Conservation (phyloP, 1,140 invertebrate genomes). For the Ips typographus region DNA sequence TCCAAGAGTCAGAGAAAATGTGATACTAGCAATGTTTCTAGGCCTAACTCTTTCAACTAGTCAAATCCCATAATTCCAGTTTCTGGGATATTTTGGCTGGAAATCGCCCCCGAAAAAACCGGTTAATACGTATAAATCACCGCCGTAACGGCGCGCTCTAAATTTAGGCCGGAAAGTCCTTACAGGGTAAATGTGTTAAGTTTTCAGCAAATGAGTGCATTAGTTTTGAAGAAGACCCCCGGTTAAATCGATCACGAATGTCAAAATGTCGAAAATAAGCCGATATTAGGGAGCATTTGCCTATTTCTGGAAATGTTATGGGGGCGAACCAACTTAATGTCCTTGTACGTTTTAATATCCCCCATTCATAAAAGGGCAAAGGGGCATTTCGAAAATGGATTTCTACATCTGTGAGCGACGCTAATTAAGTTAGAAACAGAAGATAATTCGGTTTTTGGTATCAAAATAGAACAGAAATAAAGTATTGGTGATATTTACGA, state of each 20-base stretch:
- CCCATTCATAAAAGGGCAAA: slow-evolving; percentile 20
- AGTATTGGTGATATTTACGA: too few relatives aligned
- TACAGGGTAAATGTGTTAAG: slow-evolving; percentile 28
- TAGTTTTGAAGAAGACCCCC: slow-evolving; percentile 25
- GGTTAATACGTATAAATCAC: slow-evolving; percentile 28
- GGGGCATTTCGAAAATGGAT: slow-evolving; percentile 22
- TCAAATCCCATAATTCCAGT: slow-evolving; percentile 3
- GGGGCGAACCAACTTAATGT: slow-evolving; percentile 23
- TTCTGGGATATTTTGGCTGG: slow-evolving; percentile 1
- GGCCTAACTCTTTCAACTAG: background rate
- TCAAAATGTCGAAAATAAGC: slow-evolving; percentile 33
- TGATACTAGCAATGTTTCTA: background rate
- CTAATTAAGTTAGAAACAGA: too few relatives aligned
- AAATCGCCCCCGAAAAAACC: slow-evolving; percentile 6
- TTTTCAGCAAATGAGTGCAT: slow-evolving; percentile 33
- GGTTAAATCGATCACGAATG: slow-evolving; percentile 31
- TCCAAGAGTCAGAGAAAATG: too few relatives aligned
- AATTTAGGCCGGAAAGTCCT: slow-evolving; percentile 20
- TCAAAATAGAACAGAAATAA: too few relatives aligned
- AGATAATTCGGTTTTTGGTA: too few relatives aligned
- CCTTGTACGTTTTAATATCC: slow-evolving; percentile 21
- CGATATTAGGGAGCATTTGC: slow-evolving; percentile 30
- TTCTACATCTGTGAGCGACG: background rate
- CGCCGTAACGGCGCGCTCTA: slow-evolving; percentile 11
- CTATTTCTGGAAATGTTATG: slow-evolving; percentile 31